Evolutionary conservation across 2,113 vertebrate genomes (phyloP).

Genomic region (Vanacampus margaritifer): DNA sequence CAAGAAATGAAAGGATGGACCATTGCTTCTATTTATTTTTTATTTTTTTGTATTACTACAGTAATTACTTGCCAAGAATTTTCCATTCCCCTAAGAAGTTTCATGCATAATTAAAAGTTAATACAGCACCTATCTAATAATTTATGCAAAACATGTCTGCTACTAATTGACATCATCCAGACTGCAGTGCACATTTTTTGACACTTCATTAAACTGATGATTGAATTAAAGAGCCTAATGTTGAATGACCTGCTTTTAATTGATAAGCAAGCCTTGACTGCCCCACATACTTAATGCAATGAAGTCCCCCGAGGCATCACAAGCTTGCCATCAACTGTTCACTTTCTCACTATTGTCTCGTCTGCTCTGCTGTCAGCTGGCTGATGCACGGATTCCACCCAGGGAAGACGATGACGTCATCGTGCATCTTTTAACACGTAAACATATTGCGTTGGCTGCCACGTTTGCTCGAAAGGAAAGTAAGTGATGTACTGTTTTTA

Average conservation of each 20-base stretch:
- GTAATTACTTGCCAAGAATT: no score
- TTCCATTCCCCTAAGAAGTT: neutral
- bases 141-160: slow-evolving; percentile 6
- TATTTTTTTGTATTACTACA: no score
- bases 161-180: slow-evolving; percentile 28
- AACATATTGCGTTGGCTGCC: neutral
- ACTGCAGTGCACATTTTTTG: slow-evolving; percentile 20
- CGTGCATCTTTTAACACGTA: slow-evolving; percentile 22
- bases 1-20: neutral
- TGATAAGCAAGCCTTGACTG: slow-evolving; percentile 49
- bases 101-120: neutral
- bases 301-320: slow-evolving; percentile 51
- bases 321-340: slow-evolving; percentile 65
- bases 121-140: neutral
- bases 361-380: slow-evolving; percentile 64
- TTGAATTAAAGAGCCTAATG: slow-evolving; percentile 29
- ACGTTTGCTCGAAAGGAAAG: no score
- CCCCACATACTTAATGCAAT: slow-evolving; percentile 55
- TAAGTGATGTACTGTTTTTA: no score
- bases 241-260: slow-evolving; percentile 61
- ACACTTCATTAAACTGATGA: slow-evolving; percentile 53
- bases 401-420: slow-evolving; percentile 9
- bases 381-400: slow-evolving; percentile 29
- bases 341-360: slow-evolving; percentile 70
- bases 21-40: no score